Percentiles rank a stretch among this genome's conserved stretches.
These are phyloP conservation scores for Gobionotothen gibberifrons DNA, from an alignment of 2,797 vertebrate species.

Conservation along the genomic window DNA sequence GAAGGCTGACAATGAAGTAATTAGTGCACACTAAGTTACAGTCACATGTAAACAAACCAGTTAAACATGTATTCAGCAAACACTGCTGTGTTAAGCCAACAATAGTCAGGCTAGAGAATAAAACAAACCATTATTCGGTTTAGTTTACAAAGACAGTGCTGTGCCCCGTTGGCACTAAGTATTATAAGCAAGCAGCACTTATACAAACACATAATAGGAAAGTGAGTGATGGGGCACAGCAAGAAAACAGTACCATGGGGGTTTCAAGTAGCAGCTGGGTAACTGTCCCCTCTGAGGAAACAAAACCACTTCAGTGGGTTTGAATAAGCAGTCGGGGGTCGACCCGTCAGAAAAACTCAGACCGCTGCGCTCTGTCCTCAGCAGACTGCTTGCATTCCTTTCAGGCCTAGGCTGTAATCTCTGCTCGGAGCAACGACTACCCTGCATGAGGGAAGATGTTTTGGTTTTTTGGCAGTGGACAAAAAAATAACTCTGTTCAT, in stretches of 20 bases:
- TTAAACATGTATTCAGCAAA: slow-evolving; percentile 19
- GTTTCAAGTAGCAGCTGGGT: slow-evolving; percentile 39
- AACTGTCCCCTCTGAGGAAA: slow-evolving; percentile 16
- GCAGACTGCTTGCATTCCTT: slow-evolving; percentile 11
- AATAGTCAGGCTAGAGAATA: slow-evolving; percentile 8
- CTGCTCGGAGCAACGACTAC: not conserved
- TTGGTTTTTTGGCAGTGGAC: not conserved
- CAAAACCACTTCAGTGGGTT: slow-evolving; percentile 34
- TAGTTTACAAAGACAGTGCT: slow-evolving; percentile 19
- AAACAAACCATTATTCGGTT: slow-evolving; percentile 35
- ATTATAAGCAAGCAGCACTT: slow-evolving; percentile 17
- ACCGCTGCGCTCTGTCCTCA: slow-evolving; percentile 13
- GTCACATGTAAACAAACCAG: slow-evolving; percentile 33
- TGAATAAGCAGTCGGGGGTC: slow-evolving; percentile 30
- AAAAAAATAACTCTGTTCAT: no score
- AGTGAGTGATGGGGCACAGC: slow-evolving; percentile 9
- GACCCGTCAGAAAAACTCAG: not conserved
- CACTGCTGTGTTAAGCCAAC: slow-evolving; percentile 27
- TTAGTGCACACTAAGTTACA: slow-evolving; percentile 28
- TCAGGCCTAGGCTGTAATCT: slow-evolving; percentile 5
- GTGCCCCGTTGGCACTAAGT: slow-evolving; percentile 18
- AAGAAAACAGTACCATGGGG: slow-evolving; percentile 20
- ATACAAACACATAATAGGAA: slow-evolving; percentile 31
- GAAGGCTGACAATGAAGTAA: slow-evolving; percentile 18
- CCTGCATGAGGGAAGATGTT: not conserved